These are phyloP conservation scores for Lordiphosa mommai DNA, from an alignment of 1,140 invertebrate genomes.

Conservation along the genomic window DNA sequence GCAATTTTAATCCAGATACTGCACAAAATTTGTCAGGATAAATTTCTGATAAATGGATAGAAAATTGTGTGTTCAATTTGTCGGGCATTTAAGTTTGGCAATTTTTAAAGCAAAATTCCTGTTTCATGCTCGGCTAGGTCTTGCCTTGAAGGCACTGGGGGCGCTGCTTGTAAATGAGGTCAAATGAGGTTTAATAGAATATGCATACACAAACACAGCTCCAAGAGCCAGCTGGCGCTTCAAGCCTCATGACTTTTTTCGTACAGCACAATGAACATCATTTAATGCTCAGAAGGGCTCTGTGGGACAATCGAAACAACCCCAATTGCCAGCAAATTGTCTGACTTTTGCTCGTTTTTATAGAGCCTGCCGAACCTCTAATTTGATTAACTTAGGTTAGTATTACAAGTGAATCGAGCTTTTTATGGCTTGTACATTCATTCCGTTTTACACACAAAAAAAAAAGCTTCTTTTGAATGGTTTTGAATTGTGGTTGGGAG, in stretches of 20 bases:
- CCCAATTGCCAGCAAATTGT: constrained; percentile 43
- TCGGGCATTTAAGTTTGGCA: not conserved
- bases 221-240: constrained; percentile 11
- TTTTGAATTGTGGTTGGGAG: not conserved
- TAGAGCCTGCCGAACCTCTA: constrained; percentile 40
- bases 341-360: constrained; percentile 16
- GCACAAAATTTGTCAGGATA: not conserved
- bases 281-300: constrained; percentile 20
- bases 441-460: constrained; percentile 1
- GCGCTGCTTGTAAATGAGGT: constrained; percentile 19
- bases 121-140: not conserved
- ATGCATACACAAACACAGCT: constrained; percentile 1
- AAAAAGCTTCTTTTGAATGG: constrained; percentile 6
- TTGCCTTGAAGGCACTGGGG: not conserved
- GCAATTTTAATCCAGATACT: not conserved
- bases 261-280: constrained; percentile 33
- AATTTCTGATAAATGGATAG: constrained; percentile 2
- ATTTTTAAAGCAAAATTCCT: not conserved
- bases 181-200: constrained; percentile 39
- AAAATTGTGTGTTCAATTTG: not conserved
- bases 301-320: constrained; percentile 18
- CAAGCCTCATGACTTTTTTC: constrained; percentile 35
- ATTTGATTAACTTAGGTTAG: constrained; percentile 47
- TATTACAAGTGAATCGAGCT: constrained; percentile 12
- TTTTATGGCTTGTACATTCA: constrained; percentile 1